Percentiles rank a stretch among this genome's conserved stretches.
Evolutionary conservation across 2,113 vertebrate genomes (phyloP).

Genomic region (Tragelaphus scriptus): DNA sequence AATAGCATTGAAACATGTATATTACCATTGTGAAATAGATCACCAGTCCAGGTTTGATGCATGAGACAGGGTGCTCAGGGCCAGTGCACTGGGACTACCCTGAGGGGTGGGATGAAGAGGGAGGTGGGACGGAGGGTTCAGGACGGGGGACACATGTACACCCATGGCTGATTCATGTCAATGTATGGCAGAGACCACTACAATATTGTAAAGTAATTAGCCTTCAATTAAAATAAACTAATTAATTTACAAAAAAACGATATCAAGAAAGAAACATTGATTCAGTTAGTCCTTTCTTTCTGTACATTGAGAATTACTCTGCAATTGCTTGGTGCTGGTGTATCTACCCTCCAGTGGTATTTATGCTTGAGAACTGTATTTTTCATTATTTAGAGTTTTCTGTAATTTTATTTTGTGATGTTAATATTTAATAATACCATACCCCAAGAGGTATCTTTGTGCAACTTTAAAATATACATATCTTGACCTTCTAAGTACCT

Average conservation of each 20-base stretch:
- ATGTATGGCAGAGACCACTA: not conserved
- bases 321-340: not conserved
- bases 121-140: not conserved
- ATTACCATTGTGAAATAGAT: not conserved
- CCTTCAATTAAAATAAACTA: not conserved
- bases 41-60: not conserved
- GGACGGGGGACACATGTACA: not conserved
- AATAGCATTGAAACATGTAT: not conserved
- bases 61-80: not conserved
- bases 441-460: constrained; percentile 21
- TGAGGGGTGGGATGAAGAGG: not conserved
- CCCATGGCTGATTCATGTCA: not conserved
- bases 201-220: not conserved
- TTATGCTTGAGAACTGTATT: not conserved
- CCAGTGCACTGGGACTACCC: not conserved
- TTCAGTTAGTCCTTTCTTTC: constrained; percentile 15
- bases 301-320: not conserved
- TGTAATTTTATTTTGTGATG: constrained; percentile 55
- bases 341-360: not conserved
- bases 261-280: not conserved
- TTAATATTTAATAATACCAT: constrained; percentile 62
- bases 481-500: not conserved
- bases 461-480: constrained; percentile 15
- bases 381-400: constrained; percentile 63
- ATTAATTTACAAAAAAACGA: not conserved